Evolutionary conservation across 2,113 vertebrate species (phyloP).

Genomic region (human): DNA sequence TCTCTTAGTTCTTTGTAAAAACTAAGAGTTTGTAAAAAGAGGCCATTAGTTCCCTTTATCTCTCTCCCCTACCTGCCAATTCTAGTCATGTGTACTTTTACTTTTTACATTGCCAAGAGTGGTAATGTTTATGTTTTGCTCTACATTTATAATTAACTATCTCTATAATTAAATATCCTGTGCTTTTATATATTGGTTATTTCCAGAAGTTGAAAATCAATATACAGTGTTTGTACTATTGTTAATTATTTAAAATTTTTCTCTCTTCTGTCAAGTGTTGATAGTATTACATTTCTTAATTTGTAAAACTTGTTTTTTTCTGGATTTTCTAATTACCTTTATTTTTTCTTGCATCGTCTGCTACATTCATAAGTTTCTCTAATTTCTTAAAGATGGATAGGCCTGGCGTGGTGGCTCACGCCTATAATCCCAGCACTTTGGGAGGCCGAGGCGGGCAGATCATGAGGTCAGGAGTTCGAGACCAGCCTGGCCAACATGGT

Average conservation of each 20-base stretch:
- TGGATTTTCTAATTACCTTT: background rate
- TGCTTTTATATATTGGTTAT: conserved; percentile 43
- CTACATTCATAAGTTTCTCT: background rate
- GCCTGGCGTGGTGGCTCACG: too few species aligned
- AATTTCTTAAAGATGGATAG: background rate
- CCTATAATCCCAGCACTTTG: too few species aligned
- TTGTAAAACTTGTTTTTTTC: background rate
- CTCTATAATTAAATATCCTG: conserved; percentile 27
- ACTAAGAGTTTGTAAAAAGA: background rate
- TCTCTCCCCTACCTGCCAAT: background rate
- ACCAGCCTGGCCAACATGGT: too few species aligned
- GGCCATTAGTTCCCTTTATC: background rate
- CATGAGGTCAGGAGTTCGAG: too few species aligned
- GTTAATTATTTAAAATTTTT: background rate
- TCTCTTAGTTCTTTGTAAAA: background rate
- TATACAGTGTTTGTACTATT: conserved; percentile 26
- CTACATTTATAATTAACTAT: conserved; percentile 25
- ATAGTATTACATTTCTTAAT: conserved; percentile 2
- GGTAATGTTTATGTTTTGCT: conserved; percentile 38
- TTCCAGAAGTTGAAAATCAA: conserved; percentile 37
- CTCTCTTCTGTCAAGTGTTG: background rate
- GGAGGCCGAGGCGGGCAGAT: too few species aligned
- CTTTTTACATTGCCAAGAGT: background rate
- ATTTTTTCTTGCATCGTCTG: background rate
- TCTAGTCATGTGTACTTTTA: conserved; percentile 43